Evolutionary conservation across 2,113 vertebrate genomes (phyloP), one percentile per base, ranked within the genome.

Genomic region (Dunckerocampus dactyliophorus): DNA sequence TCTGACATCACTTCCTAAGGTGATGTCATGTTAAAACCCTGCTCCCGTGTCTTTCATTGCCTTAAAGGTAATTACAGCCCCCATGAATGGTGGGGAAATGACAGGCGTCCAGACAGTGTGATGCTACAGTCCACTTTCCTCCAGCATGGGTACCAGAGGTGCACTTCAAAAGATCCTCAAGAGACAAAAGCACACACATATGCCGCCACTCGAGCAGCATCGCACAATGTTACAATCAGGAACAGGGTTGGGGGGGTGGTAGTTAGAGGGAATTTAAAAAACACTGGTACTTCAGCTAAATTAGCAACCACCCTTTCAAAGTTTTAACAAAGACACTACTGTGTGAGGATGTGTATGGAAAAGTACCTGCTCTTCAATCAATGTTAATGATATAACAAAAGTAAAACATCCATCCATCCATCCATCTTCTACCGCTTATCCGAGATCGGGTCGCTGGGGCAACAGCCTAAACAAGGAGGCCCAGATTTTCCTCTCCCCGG

Each of bases 1-100:
- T 31, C 20, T 19, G 17, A 34, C 45, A 69, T 76, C 70, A 63
- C 34, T 60, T 59, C 47, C 66, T 77, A 59, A 47, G 69, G 56
- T 24, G 61, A 72, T 48, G 63, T 69, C 63, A 46, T 3, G 19
- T 51, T 62, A 68, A 60, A 71, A 43, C 42, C 12, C 62, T 19
- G 67, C 63, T 52, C 43, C 77, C 58, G 65, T 1, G 69, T 86
- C 75, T 84, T 82, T 74, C 82, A 62, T 76, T 74, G 59, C 74
- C 77, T 63, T 31, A 48, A 65, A 59, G 28, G 17, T 85, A 87
- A 91, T 89, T 88, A 85, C 62, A 85, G 76, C 71, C 47, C 80
- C 21, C 57, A 73, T 76, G 71, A 85, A 82, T 48, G 67, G 81
- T 77, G 81, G 77, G 81, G 65, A 77, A 89, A 84, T 59, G 74